phyloP scores from a whole-genome alignment of 1,140 invertebrate genomes.

The Aplysia californica region DNA sequence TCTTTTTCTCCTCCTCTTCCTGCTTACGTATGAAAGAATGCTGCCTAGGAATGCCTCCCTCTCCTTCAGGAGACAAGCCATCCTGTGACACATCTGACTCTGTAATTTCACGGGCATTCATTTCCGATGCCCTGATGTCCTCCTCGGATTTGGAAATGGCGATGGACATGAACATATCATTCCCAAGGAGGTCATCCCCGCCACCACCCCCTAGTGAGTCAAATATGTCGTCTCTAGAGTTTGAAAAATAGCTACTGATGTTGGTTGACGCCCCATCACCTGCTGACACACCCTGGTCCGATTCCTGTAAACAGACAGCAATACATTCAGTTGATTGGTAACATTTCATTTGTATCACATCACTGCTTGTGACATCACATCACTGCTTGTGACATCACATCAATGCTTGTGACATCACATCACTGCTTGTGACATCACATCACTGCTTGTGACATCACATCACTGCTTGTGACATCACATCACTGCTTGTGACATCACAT shows the following conservation, averaged over 20 bases:
- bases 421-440: too few relatives aligned
- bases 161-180: slow-evolving; percentile 25
- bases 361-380: too few relatives aligned
- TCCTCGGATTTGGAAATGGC: slow-evolving; percentile 28
- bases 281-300: background rate
- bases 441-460: too few relatives aligned
- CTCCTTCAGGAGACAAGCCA: background rate
- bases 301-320: background rate
- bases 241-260: slow-evolving; percentile 54
- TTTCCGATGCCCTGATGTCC: slow-evolving; percentile 24
- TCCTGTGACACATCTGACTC: slow-evolving; percentile 13
- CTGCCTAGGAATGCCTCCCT: slow-evolving; percentile 8
- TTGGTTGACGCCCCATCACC: background rate
- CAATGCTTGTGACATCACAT: too few relatives aligned
- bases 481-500: too few relatives aligned
- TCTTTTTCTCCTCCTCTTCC: slow-evolving; percentile 3
- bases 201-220: slow-evolving; percentile 31
- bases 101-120: slow-evolving; percentile 29
- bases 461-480: too few relatives aligned
- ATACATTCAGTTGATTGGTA: too few relatives aligned
- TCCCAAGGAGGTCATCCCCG: slow-evolving; percentile 5
- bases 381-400: too few relatives aligned
- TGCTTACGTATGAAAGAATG: slow-evolving; percentile 17
- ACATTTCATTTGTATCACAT: too few relatives aligned
- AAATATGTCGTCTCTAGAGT: slow-evolving; percentile 41